Evolutionary conservation across 2,888 invertebrate species (phyloP).

Genomic region (Bursaphelenchus okinawaensis): DNA sequence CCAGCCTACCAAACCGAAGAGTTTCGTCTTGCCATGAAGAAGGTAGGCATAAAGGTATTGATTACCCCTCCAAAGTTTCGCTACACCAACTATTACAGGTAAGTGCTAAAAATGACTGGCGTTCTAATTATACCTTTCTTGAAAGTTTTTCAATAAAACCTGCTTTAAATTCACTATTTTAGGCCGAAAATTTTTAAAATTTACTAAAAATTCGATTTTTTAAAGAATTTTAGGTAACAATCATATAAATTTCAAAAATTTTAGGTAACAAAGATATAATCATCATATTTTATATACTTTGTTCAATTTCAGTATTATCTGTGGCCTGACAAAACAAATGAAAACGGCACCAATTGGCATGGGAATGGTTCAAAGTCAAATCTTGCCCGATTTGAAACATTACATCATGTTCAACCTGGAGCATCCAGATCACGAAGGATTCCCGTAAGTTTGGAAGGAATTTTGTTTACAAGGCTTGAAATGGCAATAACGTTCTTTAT

Average conservation of each 20-base stretch:
- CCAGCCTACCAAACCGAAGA: constrained; percentile 70
- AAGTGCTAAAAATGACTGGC: not conserved
- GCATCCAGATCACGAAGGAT: not conserved
- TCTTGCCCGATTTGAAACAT: constrained; percentile 59
- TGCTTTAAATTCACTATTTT: too few relatives aligned
- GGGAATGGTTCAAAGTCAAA: constrained; percentile 28
- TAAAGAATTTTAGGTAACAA: too few relatives aligned
- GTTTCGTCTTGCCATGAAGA: constrained; percentile 69
- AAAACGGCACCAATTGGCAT: constrained; percentile 19
- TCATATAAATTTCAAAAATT: too few relatives aligned
- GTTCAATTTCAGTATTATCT: constrained; percentile 38
- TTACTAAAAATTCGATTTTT: too few relatives aligned
- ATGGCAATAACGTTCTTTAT: too few relatives aligned
- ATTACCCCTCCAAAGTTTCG: constrained; percentile 67
- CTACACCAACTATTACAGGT: constrained; percentile 66
- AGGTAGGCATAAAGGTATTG: constrained; percentile 66
- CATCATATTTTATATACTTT: too few relatives aligned
- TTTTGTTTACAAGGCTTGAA: not conserved
- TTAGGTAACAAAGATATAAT: too few relatives aligned
- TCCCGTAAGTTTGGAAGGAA: not conserved
- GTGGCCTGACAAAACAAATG: not conserved
- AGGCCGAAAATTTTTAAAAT: too few relatives aligned
- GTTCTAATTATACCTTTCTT: too few relatives aligned
- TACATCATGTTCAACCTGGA: constrained; percentile 62
- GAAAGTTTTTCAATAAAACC: too few relatives aligned